These are phyloP conservation scores for Chrysomallon squamiferum DNA, from an alignment of 1,140 invertebrate genomes.

Conservation along the genomic window DNA sequence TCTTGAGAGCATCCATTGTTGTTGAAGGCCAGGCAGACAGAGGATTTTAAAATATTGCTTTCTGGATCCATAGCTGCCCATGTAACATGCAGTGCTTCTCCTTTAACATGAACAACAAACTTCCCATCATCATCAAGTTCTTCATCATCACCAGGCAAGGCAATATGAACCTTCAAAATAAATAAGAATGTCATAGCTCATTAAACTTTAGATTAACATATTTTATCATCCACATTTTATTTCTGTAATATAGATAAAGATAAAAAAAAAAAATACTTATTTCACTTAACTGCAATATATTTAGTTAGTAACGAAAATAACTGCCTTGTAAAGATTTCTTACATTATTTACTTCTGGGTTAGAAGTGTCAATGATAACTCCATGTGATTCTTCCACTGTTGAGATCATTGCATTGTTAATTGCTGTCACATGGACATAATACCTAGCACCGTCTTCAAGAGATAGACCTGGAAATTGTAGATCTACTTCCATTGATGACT, in stretches of 20 bases:
- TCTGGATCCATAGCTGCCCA: slow-evolving; percentile 30
- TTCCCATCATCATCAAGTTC: slow-evolving; percentile 19
- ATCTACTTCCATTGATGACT: not conserved
- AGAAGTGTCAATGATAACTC: slow-evolving; percentile 23
- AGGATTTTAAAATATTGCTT: slow-evolving; percentile 20
- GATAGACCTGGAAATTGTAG: slow-evolving; percentile 8
- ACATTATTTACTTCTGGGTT: slow-evolving; percentile 22
- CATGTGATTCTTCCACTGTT: slow-evolving; percentile 11
- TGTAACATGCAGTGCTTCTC: slow-evolving; percentile 20
- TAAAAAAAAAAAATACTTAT: too few species aligned
- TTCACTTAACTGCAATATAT: too few species aligned
- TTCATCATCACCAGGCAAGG: slow-evolving; percentile 28
- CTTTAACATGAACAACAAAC: slow-evolving; percentile 26
- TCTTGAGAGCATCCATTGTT: not conserved
- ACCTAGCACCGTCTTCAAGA: slow-evolving; percentile 20
- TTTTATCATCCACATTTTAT: too few species aligned
- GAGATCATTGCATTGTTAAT: slow-evolving; percentile 21
- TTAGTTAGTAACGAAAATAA: too few species aligned
- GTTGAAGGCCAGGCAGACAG: slow-evolving; percentile 18
- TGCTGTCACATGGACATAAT: slow-evolving; percentile 24
- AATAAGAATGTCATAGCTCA: too few species aligned
- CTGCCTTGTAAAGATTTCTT: too few species aligned
- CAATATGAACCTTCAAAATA: slow-evolving; percentile 24
- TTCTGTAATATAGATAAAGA: too few species aligned
- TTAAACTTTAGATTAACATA: too few species aligned